phyloP scores from a whole-genome alignment of 2,113 vertebrate genomes.

The Tympanuchus pallidicinctus region DNA sequence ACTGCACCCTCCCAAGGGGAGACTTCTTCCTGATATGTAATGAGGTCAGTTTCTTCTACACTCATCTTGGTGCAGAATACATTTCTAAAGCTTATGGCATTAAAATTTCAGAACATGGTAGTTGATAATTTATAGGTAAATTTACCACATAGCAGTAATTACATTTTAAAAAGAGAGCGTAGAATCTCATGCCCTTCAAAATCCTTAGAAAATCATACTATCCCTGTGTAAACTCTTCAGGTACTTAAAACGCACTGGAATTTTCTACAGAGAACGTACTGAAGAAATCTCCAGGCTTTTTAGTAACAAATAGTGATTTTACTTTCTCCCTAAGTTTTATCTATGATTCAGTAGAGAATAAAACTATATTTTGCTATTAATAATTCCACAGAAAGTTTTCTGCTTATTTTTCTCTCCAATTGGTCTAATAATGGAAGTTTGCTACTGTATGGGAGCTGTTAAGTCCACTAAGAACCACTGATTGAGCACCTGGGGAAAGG shows the following conservation, averaged over 20 bases:
- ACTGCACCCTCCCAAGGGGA: background rate
- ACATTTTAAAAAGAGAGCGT: background rate
- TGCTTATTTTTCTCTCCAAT: background rate
- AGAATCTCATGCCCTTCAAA: background rate
- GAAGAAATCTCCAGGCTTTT: background rate
- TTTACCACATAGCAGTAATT: background rate
- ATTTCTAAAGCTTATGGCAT: background rate
- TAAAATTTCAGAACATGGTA: background rate
- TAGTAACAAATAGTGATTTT: background rate
- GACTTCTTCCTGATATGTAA: background rate
- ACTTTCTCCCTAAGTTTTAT: background rate
- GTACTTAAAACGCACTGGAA: background rate
- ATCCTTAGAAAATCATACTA: background rate
- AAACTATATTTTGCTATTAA: background rate
- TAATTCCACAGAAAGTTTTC: background rate
- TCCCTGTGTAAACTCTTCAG: background rate
- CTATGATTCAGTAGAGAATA: background rate
- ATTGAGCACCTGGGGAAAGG: no score
- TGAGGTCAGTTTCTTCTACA: background rate
- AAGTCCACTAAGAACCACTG: no score
- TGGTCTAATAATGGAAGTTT: background rate
- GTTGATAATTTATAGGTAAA: background rate
- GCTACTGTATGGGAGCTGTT: background rate
- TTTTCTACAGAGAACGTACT: background rate
- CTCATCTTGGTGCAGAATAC: background rate